Percentiles rank a stretch among this genome's conserved stretches.
Conservation (phyloP, 2,797 vertebrate genomes). For the Typhlichthys subterraneus region DNA sequence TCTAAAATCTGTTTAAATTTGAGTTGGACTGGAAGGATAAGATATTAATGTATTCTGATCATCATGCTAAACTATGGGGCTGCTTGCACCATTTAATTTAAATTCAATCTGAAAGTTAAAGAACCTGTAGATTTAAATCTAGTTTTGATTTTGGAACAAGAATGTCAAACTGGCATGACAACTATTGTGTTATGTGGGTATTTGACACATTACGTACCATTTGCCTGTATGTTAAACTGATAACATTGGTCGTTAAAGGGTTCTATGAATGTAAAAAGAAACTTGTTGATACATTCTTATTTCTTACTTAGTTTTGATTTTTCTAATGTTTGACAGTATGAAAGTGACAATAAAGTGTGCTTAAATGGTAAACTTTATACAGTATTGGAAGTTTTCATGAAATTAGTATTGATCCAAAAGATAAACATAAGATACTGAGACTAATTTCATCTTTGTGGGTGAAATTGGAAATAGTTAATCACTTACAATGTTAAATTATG, state of each 20-base stretch:
- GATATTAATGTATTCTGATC: constrained; percentile 15
- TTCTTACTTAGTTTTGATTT: constrained; percentile 10
- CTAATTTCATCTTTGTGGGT: too few species aligned
- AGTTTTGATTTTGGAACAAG: constrained; percentile 4
- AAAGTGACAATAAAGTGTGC: constrained; percentile 1
- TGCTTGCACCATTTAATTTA: constrained; percentile 1
- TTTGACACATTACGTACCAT: neutral
- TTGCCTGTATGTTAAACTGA: too few species aligned
- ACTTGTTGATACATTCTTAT: constrained; percentile 10
- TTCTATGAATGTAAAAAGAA: neutral
- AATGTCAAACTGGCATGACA: constrained; percentile 5
- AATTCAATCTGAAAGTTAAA: constrained; percentile 2
- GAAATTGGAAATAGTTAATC: too few species aligned
- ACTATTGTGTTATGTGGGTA: constrained; percentile 13
- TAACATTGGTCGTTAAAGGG: too few species aligned
- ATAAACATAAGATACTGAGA: too few species aligned
- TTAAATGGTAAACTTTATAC: neutral
- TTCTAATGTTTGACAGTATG: too few species aligned
- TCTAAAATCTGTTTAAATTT: too few species aligned
- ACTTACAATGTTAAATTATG: too few species aligned
- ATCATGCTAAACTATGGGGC: constrained; percentile 2
- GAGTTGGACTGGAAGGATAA: neutral
- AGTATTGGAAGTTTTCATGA: neutral
- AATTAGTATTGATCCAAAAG: too few species aligned
- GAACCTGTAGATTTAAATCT: neutral